phyloP scores from a whole-genome alignment of 2,888 invertebrate genomes.

The Pycnomerus fuliginosus region DNA sequence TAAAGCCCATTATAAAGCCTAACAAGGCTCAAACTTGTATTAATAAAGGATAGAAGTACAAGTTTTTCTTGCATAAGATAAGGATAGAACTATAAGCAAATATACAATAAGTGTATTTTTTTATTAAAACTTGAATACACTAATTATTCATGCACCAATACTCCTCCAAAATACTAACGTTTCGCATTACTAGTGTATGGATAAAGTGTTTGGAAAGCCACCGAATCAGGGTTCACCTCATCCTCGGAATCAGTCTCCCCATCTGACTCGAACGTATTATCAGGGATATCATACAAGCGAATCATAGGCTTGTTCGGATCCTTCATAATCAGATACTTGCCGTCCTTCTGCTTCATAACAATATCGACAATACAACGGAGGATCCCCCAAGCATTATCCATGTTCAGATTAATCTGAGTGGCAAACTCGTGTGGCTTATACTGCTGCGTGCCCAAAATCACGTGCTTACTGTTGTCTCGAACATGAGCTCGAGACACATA shows the following conservation, averaged over 20 bases:
- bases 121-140: too few species aligned
- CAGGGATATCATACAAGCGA: slow-evolving; percentile 96
- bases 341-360: slow-evolving; percentile 95
- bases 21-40: too few species aligned
- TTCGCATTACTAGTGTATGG: slow-evolving; percentile 44
- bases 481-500: slow-evolving; percentile 96
- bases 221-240: slow-evolving; percentile 55
- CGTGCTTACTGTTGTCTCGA: slow-evolving; percentile 93
- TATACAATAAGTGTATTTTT: too few species aligned
- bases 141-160: too few species aligned
- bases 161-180: too few species aligned
- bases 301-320: slow-evolving; percentile 99
- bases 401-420: slow-evolving; percentile 96
- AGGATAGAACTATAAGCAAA: too few species aligned
- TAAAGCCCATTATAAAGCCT: too few species aligned
- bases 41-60: too few species aligned
- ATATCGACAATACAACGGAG: slow-evolving; percentile 95
- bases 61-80: too few species aligned
- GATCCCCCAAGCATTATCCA: slow-evolving; percentile 99
- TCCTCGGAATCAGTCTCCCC: slow-evolving; percentile 88
- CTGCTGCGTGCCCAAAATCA: slow-evolving; percentile 83
- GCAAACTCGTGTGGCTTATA: slow-evolving; percentile 99
- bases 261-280: slow-evolving; percentile 97
- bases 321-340: slow-evolving; percentile 96
- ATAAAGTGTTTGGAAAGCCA: slow-evolving; percentile 50